Base-by-base conservation (phyloP, 2,888 invertebrate genomes). In the Lobophora halterata region DNA sequence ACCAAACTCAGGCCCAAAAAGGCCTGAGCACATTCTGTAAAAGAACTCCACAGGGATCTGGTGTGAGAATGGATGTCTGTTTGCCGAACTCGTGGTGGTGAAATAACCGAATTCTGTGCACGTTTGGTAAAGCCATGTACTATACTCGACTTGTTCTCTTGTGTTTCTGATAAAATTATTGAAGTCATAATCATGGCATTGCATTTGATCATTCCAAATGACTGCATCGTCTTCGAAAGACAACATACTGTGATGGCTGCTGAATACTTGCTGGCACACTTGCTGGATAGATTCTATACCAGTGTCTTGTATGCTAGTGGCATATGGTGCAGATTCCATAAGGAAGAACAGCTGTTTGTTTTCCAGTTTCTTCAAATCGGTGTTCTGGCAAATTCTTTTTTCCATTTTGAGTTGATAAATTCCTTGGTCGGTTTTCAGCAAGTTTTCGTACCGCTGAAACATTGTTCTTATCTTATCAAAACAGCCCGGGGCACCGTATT, bases 31-130 rank as follows among this genome's bases (percentile, higher is more conserved):
- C 19, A 82, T 49, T 10, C 71, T 70, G 3, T 73, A 68, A 50
- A 63, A 89, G 10, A 77, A 83, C 1, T 80, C 73, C 1, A 89
- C 41, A 0, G 79, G 73, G 33, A 89, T 58, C 9, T 80, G 75
- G 12, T 77, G 65, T 1, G 89, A 88, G 66, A 93, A 93, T 0
- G 91, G 90, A 8, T 90, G 89, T 1, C 79, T 68, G 2, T 72
- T 58, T 0, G 89, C 58, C 0, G 89, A 89, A 45, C 88, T 88
- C 0, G 92, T 88, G 0, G 91, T 91, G 66, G 92, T 93, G 64
- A 88, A 94, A 63, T 90, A 94, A 13, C 93, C 93, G 61, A 92
- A 94, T 73, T 95, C 94, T 2, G 91, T 91, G 70, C 95, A 95
- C 0, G 92, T 93, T 72, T 94, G 94, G 64, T 93, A 93, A 1